phyloP scores from a whole-genome alignment of 2,113 vertebrate species.

The Syrrhaptes paradoxus region DNA sequence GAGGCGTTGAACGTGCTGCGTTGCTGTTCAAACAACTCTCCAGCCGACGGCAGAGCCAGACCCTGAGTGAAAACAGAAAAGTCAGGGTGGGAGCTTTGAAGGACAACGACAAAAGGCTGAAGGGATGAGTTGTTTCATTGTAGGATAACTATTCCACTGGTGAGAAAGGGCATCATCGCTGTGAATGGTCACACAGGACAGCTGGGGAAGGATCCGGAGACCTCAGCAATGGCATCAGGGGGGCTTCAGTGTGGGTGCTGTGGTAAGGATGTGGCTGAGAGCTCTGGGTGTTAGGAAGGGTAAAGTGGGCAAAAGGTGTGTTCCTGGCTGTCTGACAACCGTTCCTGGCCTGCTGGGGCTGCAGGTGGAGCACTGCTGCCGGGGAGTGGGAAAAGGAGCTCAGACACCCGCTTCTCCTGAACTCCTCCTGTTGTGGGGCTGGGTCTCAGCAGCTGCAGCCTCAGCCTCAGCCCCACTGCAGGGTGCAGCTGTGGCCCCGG shows the following conservation, averaged over 20 bases:
- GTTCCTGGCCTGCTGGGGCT: too few species aligned
- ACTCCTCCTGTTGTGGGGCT: background rate
- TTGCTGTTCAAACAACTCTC: background rate
- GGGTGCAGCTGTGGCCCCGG: background rate
- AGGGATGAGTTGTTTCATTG: background rate
- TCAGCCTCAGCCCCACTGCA: too few species aligned
- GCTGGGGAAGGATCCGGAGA: background rate
- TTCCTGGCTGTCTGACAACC: too few species aligned
- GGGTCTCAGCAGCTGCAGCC: background rate
- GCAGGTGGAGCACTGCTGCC: too few species aligned
- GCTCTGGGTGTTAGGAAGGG: background rate
- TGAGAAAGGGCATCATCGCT: background rate
- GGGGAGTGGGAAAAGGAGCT: background rate
- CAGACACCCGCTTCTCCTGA: fast-evolving
- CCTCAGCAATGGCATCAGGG: fast-evolving
- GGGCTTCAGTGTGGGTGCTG: background rate
- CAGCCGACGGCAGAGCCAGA: fast-evolving
- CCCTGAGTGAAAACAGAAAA: background rate
- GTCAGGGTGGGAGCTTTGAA: background rate
- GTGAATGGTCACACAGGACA: fast-evolving
- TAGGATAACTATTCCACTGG: background rate
- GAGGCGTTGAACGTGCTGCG: background rate
- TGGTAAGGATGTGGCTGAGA: background rate
- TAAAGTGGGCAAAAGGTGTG: too few species aligned
- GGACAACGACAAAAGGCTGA: background rate